Conservation (phyloP, 2,113 vertebrate genomes). For the Drymodes brunneopygia region DNA sequence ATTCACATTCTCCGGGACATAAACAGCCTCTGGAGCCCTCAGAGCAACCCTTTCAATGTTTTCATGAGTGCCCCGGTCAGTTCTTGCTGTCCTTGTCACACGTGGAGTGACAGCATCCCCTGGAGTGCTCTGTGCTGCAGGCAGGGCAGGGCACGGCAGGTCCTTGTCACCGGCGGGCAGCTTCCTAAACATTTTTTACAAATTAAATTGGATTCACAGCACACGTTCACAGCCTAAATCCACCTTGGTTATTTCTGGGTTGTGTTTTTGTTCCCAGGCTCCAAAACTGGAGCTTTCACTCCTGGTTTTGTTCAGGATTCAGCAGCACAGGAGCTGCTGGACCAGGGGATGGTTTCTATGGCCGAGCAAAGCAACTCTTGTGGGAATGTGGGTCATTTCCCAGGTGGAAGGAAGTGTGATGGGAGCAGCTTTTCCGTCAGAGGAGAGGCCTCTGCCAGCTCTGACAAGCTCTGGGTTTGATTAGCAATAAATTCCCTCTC, state of each 20-base stretch:
- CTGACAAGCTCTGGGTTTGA: background rate
- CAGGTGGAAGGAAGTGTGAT: background rate
- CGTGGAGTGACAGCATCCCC: background rate
- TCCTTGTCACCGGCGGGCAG: background rate
- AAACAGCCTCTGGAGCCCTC: background rate
- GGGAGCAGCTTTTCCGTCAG: background rate
- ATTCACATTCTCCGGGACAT: fast-evolving
- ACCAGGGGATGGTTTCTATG: background rate
- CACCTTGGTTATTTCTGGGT: constrained; percentile 26
- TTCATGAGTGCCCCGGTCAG: background rate
- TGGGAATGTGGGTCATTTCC: background rate
- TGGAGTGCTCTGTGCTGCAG: background rate
- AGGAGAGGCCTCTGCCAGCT: background rate
- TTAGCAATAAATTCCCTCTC: background rate
- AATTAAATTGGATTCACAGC: constrained; percentile 1
- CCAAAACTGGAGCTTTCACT: background rate
- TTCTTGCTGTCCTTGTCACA: background rate
- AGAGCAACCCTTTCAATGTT: background rate
- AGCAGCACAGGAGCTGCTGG: background rate
- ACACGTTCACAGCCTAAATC: background rate
- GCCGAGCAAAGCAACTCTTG: background rate
- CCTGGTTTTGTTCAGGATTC: background rate
- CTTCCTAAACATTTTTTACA: background rate
- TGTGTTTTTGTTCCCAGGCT: background rate
- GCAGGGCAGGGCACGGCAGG: background rate